Conservation (phyloP, 2,113 vertebrate species). For the Rhodinocichla rosea region DNA sequence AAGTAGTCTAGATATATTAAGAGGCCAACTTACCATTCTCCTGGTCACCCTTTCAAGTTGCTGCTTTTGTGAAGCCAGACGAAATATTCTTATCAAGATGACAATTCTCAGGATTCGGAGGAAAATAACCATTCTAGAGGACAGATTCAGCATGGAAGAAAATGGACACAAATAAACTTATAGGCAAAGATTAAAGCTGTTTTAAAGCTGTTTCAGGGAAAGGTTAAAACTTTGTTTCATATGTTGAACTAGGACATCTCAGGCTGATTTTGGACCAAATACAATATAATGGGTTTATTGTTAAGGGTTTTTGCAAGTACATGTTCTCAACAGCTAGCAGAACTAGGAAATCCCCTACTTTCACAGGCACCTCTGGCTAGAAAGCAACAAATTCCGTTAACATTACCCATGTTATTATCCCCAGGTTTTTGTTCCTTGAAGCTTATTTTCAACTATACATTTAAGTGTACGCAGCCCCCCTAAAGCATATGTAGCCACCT, state of each 20-base stretch:
- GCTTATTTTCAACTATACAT: background rate
- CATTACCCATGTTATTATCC: background rate
- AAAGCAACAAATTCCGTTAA: background rate
- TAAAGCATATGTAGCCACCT: background rate
- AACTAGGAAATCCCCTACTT: background rate
- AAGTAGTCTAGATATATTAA: background rate
- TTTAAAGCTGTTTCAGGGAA: background rate
- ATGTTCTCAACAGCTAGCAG: background rate
- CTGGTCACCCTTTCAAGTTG: constrained; percentile 87
- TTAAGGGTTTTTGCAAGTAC: background rate
- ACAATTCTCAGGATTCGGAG: constrained; percentile 84
- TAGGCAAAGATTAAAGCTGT: background rate
- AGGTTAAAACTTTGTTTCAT: background rate
- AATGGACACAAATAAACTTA: background rate
- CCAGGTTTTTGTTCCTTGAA: background rate
- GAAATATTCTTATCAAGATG: constrained; percentile 87
- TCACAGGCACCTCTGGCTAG: background rate
- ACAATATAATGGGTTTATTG: background rate
- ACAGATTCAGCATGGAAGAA: background rate
- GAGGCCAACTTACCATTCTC: constrained; percentile 82
- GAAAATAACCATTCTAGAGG: constrained; percentile 76
- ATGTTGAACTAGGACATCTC: background rate
- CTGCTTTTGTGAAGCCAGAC: constrained; percentile 84
- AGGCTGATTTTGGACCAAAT: background rate
- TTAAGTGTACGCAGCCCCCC: background rate